Conservation (phyloP, 2,797 vertebrate species). For the Petrocephalus schoutedeni region DNA sequence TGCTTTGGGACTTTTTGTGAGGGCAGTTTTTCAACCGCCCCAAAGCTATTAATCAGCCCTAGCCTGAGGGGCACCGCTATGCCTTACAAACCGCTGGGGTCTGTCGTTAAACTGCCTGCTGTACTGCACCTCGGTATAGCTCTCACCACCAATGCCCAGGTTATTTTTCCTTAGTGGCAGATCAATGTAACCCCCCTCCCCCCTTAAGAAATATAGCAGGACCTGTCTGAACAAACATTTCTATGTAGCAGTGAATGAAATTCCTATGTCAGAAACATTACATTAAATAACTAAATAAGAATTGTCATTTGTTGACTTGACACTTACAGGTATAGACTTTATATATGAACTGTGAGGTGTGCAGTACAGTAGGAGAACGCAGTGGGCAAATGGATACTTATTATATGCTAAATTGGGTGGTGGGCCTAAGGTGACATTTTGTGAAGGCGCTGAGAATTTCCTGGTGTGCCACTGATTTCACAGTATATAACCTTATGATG, state of each 20-base stretch:
- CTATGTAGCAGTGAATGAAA: background rate
- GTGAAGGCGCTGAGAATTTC: background rate
- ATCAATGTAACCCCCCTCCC: background rate
- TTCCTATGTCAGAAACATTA: background rate
- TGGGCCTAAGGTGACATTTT: background rate
- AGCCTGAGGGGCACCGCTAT: background rate
- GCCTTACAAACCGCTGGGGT: background rate
- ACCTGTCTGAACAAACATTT: background rate
- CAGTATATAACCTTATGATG: no score
- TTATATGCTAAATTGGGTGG: background rate
- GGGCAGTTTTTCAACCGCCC: background rate
- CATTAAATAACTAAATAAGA: background rate
- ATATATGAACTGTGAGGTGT: no score
- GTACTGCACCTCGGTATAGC: background rate
- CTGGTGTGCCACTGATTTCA: background rate
- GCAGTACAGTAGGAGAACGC: no score
- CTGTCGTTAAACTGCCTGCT: background rate
- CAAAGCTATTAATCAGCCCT: background rate
- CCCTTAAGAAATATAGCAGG: background rate
- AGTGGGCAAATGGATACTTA: no score
- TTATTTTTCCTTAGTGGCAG: background rate
- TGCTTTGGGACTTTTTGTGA: background rate
- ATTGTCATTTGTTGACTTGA: background rate
- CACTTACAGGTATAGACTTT: background rate
- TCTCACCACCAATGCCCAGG: background rate